Percentiles rank a stretch among this genome's conserved stretches.
phyloP scores from a whole-genome alignment of 1,140 invertebrate species.

The Lordiphosa stackelbergi region DNA sequence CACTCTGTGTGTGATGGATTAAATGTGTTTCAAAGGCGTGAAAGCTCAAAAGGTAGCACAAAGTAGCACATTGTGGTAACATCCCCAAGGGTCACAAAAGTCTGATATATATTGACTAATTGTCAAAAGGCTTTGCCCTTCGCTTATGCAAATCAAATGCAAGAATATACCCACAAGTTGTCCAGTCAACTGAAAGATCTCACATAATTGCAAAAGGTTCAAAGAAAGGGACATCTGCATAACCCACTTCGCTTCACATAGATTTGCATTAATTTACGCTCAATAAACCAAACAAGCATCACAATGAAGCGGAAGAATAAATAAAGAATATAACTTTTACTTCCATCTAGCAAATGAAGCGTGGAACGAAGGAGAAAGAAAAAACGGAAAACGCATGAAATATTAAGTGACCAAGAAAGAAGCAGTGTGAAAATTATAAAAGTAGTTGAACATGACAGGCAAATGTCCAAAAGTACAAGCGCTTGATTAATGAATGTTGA shows the following conservation, averaged over 20 bases:
- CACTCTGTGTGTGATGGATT: constrained; percentile 50
- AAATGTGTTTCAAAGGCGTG: constrained; percentile 75
- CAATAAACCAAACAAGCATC: constrained; percentile 35
- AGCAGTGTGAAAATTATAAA: constrained; percentile 62
- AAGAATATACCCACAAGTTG: constrained; percentile 21
- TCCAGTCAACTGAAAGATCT: constrained; percentile 61
- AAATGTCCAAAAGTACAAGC: constrained; percentile 47
- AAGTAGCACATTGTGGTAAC: constrained; percentile 68
- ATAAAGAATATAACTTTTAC: constrained; percentile 9
- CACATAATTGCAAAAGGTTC: constrained; percentile 54
- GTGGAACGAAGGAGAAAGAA: not conserved
- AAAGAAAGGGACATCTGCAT: constrained; percentile 17
- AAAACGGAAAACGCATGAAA: constrained; percentile 28
- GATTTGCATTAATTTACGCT: constrained; percentile 56
- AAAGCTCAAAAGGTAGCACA: constrained; percentile 68
- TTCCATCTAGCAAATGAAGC: constrained; percentile 14
- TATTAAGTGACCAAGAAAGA: constrained; percentile 39
- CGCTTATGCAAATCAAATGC: constrained; percentile 57
- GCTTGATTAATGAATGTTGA: constrained; percentile 55
- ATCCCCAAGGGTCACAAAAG: constrained; percentile 30
- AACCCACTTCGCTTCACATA: constrained; percentile 6
- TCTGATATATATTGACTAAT: constrained; percentile 48
- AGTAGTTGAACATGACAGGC: constrained; percentile 68
- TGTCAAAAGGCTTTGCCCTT: constrained; percentile 47
- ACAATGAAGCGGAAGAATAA: constrained; percentile 10